phyloP scores from a whole-genome alignment of 2,797 vertebrate species.

The Aplochiton taeniatus region DNA sequence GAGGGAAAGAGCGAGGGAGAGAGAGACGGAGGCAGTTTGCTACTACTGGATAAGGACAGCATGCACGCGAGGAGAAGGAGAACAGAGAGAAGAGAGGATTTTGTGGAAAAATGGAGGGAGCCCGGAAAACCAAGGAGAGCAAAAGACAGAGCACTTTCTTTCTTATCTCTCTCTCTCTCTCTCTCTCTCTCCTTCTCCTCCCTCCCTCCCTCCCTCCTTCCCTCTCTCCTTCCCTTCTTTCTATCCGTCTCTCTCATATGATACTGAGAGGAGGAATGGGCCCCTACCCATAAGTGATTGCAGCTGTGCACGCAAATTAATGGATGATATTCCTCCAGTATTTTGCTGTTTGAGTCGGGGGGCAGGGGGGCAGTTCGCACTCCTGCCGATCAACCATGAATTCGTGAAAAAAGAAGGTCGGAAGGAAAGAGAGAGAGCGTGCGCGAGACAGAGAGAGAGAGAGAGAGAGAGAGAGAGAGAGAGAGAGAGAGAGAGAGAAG shows the following conservation, averaged over 20 bases:
- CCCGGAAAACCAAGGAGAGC: conserved; percentile 46
- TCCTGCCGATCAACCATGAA: conserved; percentile 51
- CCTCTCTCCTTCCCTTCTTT: conserved; percentile 26
- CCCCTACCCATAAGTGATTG: conserved; percentile 77
- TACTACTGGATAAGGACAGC: conserved; percentile 22
- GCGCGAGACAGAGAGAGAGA: conserved; percentile 18
- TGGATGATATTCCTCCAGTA: conserved; percentile 71
- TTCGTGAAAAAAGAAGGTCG: conserved; percentile 26
- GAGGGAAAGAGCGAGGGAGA: conserved; percentile 20
- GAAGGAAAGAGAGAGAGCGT: conserved; percentile 20
- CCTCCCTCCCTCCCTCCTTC: conserved; percentile 20
- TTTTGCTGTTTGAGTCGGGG: conserved; percentile 24
- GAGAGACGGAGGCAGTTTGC: background rate
- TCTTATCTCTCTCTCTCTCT: conserved; percentile 4
- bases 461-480: conserved; percentile 26
- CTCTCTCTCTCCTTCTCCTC: background rate
- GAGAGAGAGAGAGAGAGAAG: conserved; percentile 41
- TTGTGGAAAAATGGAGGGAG: conserved; percentile 27
- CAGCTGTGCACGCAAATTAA: conserved; percentile 79
- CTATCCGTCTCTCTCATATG: conserved; percentile 36
- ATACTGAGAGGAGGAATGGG: conserved; percentile 63
- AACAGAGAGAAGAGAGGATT: conserved; percentile 37
- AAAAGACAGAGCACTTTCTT: conserved; percentile 49
- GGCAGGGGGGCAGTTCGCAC: conserved; percentile 23
- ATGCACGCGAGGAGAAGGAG: background rate